phyloP scores from a whole-genome alignment of 2,113 vertebrate genomes.

The Lonchura striata region DNA sequence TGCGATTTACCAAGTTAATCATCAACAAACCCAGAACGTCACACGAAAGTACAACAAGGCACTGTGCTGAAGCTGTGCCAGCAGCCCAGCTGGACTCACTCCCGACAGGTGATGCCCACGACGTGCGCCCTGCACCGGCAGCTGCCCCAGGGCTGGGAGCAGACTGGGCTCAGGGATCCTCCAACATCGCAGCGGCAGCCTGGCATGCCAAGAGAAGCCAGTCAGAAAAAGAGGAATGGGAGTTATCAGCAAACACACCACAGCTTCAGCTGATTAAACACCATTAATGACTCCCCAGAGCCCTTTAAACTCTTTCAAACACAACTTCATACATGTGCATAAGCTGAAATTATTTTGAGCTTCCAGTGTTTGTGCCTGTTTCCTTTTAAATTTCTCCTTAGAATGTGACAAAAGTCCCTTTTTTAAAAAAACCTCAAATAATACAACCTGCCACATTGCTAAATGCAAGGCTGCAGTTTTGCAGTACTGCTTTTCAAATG shows the following conservation, averaged over 20 bases:
- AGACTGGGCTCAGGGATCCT: conserved; percentile 74
- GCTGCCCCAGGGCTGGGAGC: conserved; percentile 70
- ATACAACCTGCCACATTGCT: not conserved
- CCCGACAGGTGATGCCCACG: conserved; percentile 75
- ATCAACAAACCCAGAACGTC: not conserved
- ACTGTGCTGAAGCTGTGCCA: not conserved
- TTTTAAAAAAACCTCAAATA: not conserved
- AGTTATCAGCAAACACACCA: not conserved
- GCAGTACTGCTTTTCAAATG: not conserved
- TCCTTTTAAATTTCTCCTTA: not conserved
- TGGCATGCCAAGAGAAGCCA: conserved; percentile 32
- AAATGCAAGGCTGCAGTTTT: not conserved
- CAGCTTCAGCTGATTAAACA: not conserved
- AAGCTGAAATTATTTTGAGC: not conserved
- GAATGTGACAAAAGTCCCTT: not conserved
- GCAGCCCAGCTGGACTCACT: conserved; percentile 76
- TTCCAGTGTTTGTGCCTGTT: not conserved
- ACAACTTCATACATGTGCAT: not conserved
- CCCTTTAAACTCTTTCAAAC: not conserved
- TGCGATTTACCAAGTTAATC: not conserved
- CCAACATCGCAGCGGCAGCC: conserved; percentile 89
- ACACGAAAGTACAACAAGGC: not conserved
- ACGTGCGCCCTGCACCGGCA: conserved; percentile 84
- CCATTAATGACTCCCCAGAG: fast-evolving
- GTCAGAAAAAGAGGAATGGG: not conserved